phyloP scores from a whole-genome alignment of 2,888 invertebrate genomes.

The Phoenoteleia sp. region DNA sequence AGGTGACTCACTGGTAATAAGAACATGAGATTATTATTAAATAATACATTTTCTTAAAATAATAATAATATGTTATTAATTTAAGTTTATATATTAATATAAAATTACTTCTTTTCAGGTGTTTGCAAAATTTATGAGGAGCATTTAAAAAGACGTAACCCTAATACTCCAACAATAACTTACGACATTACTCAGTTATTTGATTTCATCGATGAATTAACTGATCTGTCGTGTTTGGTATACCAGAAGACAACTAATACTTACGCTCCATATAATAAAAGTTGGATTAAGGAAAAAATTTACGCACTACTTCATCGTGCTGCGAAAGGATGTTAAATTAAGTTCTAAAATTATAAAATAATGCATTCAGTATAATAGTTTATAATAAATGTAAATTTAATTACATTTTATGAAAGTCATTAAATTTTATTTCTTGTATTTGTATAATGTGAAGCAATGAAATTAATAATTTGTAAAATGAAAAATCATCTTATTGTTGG shows the following conservation, averaged over 20 bases:
- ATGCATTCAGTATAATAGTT: not conserved
- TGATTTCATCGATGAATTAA: conserved; percentile 98
- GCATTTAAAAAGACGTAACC: conserved; percentile 97
- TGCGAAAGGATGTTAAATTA: conserved; percentile 87
- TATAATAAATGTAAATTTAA: not conserved
- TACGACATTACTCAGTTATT: conserved; percentile 99
- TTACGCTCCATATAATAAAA: conserved; percentile 99
- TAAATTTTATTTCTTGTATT: no score
- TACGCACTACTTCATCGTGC: conserved; percentile 98
- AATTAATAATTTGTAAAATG: no score
- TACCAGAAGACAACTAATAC: conserved; percentile 98
- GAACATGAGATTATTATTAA: no score
- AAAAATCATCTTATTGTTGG: no score
- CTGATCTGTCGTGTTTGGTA: conserved; percentile 98
- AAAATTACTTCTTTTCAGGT: conserved; percentile 86
- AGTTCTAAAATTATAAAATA: no score
- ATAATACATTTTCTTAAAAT: no score
- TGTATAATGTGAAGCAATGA: no score
- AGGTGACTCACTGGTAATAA: no score
- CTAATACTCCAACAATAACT: conserved; percentile 98
- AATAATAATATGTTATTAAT: not conserved
- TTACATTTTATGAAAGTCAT: no score
- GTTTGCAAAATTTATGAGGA: conserved; percentile 99
- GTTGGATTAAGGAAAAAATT: conserved; percentile 99
- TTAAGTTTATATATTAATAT: not conserved